A percentile compares a stretch with the other conserved stretches of the same genome.
Evolutionary conservation across 2,113 vertebrate genomes (phyloP).

Genomic region (Phylloscopus trochilus): DNA sequence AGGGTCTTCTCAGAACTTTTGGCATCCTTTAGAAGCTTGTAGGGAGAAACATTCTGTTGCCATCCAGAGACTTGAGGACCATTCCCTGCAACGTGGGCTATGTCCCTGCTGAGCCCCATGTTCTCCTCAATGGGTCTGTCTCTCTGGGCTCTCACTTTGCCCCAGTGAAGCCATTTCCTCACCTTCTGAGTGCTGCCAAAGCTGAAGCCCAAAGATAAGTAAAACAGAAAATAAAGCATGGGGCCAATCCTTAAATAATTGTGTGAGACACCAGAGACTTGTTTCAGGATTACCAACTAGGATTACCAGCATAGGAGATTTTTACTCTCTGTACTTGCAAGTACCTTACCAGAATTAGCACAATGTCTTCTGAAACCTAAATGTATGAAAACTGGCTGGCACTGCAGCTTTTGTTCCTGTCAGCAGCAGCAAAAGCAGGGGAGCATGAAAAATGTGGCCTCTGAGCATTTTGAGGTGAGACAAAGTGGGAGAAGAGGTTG

Average conservation of each 20-base stretch:
- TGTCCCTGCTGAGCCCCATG: not conserved
- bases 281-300: not conserved
- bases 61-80: not conserved
- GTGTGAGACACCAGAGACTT: not conserved
- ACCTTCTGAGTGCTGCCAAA: not conserved
- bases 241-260: not conserved
- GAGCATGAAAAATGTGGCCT: not conserved
- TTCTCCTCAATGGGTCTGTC: not conserved
- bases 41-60: not conserved
- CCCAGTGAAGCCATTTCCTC: not conserved
- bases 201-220: not conserved
- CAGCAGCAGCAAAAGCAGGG: not conserved
- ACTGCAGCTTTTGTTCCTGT: not conserved
- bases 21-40: not conserved
- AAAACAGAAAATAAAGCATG: not conserved
- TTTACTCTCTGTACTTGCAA: not conserved
- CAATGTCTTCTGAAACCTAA: not conserved
- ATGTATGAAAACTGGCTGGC: not conserved
- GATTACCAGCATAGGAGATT: not conserved
- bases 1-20: not conserved
- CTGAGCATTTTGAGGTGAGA: not conserved
- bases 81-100: not conserved
- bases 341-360: not conserved
- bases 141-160: not conserved
- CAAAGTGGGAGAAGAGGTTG: not conserved